Conservation (phyloP, 2,797 vertebrate genomes). For the Chromobotia macracanthus region DNA sequence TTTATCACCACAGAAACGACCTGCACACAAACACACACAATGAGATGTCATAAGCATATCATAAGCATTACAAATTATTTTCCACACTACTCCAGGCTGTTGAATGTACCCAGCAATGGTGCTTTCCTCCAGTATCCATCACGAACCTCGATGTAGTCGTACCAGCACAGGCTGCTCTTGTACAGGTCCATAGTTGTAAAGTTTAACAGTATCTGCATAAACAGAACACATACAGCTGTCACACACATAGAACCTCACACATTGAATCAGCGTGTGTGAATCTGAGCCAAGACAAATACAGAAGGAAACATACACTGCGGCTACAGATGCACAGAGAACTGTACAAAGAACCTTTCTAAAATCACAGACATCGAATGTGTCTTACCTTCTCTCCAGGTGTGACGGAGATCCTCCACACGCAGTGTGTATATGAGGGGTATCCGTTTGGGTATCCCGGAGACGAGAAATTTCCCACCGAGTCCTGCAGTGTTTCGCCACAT, state of each 20-base stretch:
- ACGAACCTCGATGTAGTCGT: constrained; percentile 97
- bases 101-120: constrained; percentile 85
- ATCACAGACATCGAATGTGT: not conserved
- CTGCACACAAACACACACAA: constrained; percentile 70
- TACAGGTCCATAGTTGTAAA: constrained; percentile 98
- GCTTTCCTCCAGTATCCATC: constrained; percentile 99
- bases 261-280: no score
- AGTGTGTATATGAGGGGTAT: constrained; percentile 98
- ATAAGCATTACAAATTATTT: not conserved
- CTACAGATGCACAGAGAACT: not conserved
- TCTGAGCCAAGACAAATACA: not conserved
- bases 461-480: constrained; percentile 88
- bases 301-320: not conserved
- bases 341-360: constrained; percentile 38
- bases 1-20: constrained; percentile 97
- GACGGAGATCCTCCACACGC: constrained; percentile 97
- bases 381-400: constrained; percentile 96
- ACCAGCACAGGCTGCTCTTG: constrained; percentile 98
- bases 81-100: not conserved
- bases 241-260: not conserved
- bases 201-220: constrained; percentile 90
- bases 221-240: constrained; percentile 9
- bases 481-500: constrained; percentile 87
- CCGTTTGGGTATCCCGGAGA: constrained; percentile 98
- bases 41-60: constrained; percentile 10